Evolutionary conservation across 2,797 vertebrate genomes (phyloP), one percentile per base, ranked within the genome.

Genomic region (Hipposideros larvatus): DNA sequence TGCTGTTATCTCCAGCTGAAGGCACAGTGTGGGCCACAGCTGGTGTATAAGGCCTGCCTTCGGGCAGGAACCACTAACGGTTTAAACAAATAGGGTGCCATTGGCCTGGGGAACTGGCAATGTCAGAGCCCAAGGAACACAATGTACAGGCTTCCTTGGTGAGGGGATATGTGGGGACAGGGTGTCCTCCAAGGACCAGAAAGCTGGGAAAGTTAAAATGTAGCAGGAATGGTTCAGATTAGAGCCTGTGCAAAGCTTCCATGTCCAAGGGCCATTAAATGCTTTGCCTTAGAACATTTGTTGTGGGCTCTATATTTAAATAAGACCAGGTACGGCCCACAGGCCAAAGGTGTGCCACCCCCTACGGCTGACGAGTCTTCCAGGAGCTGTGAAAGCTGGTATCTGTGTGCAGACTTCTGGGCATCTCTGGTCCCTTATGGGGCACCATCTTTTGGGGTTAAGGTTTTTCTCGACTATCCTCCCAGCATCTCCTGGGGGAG

Each of bases 391-490:
- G 48, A 14, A 51, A 51, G 48, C 66, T 55, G 65, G 83, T 37
- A 28, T 65, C n/a, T 37, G 0, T 7, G 14, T 10, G 11, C 53
- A 43, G 19, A 28, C 43, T 48, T 34, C 24, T 5, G 13, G 31
- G 48, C 46, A 59, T 34, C 87, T 85, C 89, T 92, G 66, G 10
- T 57, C 68, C 68, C 68, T 57, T 68, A 19, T 3, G 77, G 77
- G 55, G 5, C 19, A 55, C 53, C 46, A 46, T 19, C 26, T 16
- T 37, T 16, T 37, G 22, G 37, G 74, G 73, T 85, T 34, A 41
- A 51, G 31, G 22, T 19, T 57, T 65, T 28, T 26, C 55, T 53
- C 9, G 0, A 5, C 41, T 71, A 1, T 31, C 34, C 37, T 88
- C 63, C 80, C 1, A 0, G 66, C 4, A 80, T 31, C 74, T 68